Conservation (phyloP, 2,797 vertebrate genomes). For the Lagothrix lagotricha region DNA sequence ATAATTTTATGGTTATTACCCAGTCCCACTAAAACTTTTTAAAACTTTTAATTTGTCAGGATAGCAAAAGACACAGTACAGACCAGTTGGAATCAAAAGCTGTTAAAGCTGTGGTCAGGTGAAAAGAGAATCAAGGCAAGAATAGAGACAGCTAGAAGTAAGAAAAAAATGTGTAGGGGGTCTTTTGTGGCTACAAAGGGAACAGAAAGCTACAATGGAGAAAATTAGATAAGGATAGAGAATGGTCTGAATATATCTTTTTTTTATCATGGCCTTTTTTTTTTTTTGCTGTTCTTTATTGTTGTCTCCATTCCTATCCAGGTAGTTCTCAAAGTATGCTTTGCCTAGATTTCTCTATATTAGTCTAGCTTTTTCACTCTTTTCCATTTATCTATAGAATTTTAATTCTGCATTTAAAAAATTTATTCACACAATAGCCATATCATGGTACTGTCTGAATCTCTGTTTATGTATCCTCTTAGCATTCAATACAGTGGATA, state of each 20-base stretch:
- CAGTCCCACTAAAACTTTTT: not conserved
- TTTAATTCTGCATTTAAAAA: not conserved
- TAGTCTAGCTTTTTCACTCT: not conserved
- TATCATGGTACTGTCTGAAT: not conserved
- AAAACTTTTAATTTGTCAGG: constrained; percentile 4
- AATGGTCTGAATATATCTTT: not conserved
- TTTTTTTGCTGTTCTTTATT: not conserved
- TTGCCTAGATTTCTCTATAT: not conserved
- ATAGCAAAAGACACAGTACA: not conserved
- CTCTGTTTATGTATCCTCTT: not conserved
- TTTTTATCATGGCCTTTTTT: not conserved
- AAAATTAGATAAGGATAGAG: too few relatives aligned
- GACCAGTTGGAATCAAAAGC: not conserved
- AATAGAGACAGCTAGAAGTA: not conserved
- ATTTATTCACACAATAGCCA: not conserved
- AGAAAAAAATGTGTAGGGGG: not conserved
- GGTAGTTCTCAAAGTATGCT: not conserved
- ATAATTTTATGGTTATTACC: not conserved
- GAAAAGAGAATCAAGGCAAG: not conserved
- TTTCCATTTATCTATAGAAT: not conserved
- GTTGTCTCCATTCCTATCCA: not conserved
- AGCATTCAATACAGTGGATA: not conserved
- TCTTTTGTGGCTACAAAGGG: not conserved
- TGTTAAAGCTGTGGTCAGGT: not conserved
- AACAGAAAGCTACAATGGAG: not conserved